Evolutionary conservation across 2,797 vertebrate genomes (phyloP).

Genomic region (Gadopsis marmoratus): DNA sequence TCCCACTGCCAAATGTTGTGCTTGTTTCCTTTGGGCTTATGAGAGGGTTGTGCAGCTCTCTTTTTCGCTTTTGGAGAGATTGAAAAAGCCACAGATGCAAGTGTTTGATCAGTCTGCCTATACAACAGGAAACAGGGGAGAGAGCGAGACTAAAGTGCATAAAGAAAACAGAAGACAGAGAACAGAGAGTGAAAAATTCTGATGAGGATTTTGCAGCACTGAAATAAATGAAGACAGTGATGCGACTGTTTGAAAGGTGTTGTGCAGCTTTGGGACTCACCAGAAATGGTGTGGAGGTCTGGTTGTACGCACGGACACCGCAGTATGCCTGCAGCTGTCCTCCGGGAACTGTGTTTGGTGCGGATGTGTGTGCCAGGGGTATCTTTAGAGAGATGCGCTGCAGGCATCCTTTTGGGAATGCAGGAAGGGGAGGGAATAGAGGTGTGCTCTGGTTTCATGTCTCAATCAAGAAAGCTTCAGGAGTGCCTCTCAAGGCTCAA

Average conservation of each 20-base stretch:
- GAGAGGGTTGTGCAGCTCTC: slow-evolving; percentile 59
- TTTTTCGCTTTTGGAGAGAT: slow-evolving; percentile 58
- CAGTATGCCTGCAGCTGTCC: slow-evolving; percentile 68
- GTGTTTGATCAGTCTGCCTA: slow-evolving; percentile 75
- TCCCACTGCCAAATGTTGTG: slow-evolving; percentile 78
- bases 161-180: slow-evolving; percentile 50
- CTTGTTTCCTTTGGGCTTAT: slow-evolving; percentile 72
- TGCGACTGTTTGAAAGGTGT: slow-evolving; percentile 28
- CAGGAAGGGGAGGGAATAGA: slow-evolving; percentile 61
- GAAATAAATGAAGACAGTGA: slow-evolving; percentile 32
- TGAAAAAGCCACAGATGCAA: slow-evolving; percentile 72
- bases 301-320: slow-evolving; percentile 55
- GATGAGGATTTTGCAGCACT: slow-evolving; percentile 32
- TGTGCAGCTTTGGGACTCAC: slow-evolving; percentile 22
- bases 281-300: slow-evolving; percentile 43
- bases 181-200: slow-evolving; percentile 20
- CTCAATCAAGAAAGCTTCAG: slow-evolving; percentile 77
- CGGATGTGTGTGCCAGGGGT: slow-evolving; percentile 70
- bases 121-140: slow-evolving; percentile 39
- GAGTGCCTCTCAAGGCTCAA: slow-evolving; percentile 81
- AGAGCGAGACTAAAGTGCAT: slow-evolving; percentile 27
- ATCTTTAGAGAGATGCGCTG: slow-evolving; percentile 70
- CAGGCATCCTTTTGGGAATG: slow-evolving; percentile 70
- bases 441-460: slow-evolving; percentile 77
- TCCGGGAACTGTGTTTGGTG: slow-evolving; percentile 68